A percentile compares a stretch with the other conserved stretches of the same genome.
phyloP scores from a whole-genome alignment of 2,113 vertebrate genomes.

The Sceloporus undulatus region DNA sequence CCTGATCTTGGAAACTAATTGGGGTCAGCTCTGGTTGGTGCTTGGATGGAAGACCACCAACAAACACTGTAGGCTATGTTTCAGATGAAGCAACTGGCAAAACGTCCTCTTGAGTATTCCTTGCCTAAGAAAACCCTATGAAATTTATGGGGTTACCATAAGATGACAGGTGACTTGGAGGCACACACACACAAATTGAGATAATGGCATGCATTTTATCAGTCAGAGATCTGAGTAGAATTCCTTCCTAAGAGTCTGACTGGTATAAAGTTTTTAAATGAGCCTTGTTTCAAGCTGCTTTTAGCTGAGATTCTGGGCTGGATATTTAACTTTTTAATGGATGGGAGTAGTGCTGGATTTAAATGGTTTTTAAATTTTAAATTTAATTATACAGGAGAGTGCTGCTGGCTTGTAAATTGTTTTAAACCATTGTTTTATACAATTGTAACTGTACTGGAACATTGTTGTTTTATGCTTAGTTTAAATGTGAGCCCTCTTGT shows the following conservation, averaged over 20 bases:
- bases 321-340: background rate
- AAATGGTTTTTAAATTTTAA: conserved; percentile 1
- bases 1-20: no score
- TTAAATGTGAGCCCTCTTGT: background rate
- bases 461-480: background rate
- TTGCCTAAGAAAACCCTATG: no score
- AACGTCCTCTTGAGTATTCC: no score
- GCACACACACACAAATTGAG: background rate
- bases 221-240: background rate
- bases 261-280: background rate
- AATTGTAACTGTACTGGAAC: background rate
- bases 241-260: background rate
- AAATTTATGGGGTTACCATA: no score
- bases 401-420: background rate
- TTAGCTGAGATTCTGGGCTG: background rate
- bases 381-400: background rate
- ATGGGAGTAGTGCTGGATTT: background rate
- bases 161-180: no score
- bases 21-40: no score
- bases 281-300: background rate
- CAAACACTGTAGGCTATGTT: no score
- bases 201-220: no score
- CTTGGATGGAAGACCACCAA: no score
- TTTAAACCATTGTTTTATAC: background rate
- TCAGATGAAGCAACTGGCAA: no score